Base-by-base conservation (phyloP, 2,113 vertebrate species). In the Tragulus kanchil region DNA sequence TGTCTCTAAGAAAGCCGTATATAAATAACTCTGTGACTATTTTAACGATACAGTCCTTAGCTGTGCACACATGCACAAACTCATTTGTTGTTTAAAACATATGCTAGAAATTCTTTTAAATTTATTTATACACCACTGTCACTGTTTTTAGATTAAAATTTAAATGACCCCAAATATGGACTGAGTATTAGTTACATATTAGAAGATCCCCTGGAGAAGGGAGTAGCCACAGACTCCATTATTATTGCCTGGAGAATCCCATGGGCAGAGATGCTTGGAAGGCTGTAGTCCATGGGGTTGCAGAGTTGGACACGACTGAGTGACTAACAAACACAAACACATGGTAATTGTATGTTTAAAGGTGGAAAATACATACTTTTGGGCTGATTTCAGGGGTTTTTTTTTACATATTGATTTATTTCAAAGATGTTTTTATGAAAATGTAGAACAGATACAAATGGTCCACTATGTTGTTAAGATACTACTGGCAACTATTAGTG, bases 61-160 rank as follows among this genome's bases (percentile, higher is more conserved):
- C 28, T 78, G 5, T 71, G 21, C 25, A 15, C 36, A 21, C 28
- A 85, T 65, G 78, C n/a, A 59, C 36, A 83, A 94, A 84, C 67
- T 85, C 7, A 89, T 85, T 75, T 95, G 21, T 82, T 78, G 61
- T 83, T 21, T 94, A 86, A 92, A 73, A 79, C 5, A 86, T 42
- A 93, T 83, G 36, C 10, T 77, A 48, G 50, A 73, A 90, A 62
- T 93, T 95, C 9, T 87, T 91, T 42, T 25, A 5, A 89, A 62
- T 58, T 75, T 83, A 56, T 28, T 96, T 93, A 67, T 19, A 96
- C 93, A 61, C 52, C 28, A 58, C 8, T 90, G 5, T 79, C 9
- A 78, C 26, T 19, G 31, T 58, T 94, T 89, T 83, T 87, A 95
- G 45, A 83, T 67, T 91, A 90, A 89, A 96, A 81, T 82, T 92